Evolutionary conservation across 1,140 invertebrate species (phyloP).

Genomic region (Drosophila sproati): DNA sequence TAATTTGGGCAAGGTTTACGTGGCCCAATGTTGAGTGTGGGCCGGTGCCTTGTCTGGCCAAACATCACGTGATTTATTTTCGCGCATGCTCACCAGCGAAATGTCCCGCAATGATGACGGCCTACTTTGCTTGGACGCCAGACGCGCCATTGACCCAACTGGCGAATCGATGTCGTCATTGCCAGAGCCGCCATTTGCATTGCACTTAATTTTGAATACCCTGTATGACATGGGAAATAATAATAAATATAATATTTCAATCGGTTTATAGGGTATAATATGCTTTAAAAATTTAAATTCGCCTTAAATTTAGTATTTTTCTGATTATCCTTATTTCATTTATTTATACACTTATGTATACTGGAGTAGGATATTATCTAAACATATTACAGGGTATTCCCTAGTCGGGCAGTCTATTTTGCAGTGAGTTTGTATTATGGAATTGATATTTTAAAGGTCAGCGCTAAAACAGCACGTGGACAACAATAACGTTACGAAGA

Average conservation of each 20-base stretch:
- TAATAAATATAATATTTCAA: no score
- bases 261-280: no score
- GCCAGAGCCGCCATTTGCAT: not conserved
- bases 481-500: not conserved
- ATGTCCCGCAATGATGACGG: not conserved
- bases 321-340: no score
- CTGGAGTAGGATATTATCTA: no score
- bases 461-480: not conserved
- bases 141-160: slow-evolving; percentile 65
- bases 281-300: no score
- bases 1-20: slow-evolving; percentile 27
- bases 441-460: slow-evolving; percentile 51
- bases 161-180: slow-evolving; percentile 41
- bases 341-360: no score
- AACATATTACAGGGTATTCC: not conserved
- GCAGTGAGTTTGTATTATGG: slow-evolving; percentile 44
- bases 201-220: not conserved
- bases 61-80: slow-evolving; percentile 72
- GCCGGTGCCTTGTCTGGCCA: slow-evolving; percentile 32
- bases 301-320: no score
- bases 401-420: slow-evolving; percentile 1
- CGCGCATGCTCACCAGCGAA: slow-evolving; percentile 57
- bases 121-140: not conserved
- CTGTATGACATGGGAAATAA: not conserved
- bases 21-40: slow-evolving; percentile 57